Evolutionary conservation across 2,113 vertebrate genomes (phyloP).

Genomic region (Cairina moschata): DNA sequence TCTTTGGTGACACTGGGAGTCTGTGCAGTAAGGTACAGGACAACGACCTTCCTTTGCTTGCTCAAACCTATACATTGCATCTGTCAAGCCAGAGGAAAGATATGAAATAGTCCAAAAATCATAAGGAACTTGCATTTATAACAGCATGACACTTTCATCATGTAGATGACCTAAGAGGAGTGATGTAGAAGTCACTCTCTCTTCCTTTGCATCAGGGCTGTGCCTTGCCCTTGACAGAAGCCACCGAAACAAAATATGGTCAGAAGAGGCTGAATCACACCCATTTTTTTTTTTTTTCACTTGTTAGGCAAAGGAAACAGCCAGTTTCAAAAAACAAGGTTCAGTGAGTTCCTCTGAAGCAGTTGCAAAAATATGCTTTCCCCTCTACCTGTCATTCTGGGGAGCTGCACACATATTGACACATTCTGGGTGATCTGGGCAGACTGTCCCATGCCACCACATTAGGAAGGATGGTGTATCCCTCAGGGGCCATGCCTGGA

Average conservation of each 20-base stretch:
- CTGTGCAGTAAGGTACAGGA: background rate
- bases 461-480: background rate
- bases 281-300: background rate
- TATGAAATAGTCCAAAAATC: background rate
- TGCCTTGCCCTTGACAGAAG: background rate
- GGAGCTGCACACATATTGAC: background rate
- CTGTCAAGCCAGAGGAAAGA: background rate
- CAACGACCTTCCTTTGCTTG: background rate
- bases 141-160: background rate
- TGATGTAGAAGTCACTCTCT: background rate
- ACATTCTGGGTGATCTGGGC: background rate
- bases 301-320: background rate
- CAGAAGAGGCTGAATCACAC: background rate
- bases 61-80: background rate
- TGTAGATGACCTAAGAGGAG: background rate
- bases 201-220: background rate
- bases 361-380: accelerated
- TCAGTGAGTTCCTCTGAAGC: background rate
- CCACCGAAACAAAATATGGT: background rate
- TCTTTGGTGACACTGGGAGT: background rate
- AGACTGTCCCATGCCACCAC: accelerated
- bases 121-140: background rate
- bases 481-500: background rate
- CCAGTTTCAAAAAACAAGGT: background rate
- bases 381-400: background rate